Evolutionary conservation across 2,888 invertebrate species (phyloP).

Genomic region (Autographa pulchrina): DNA sequence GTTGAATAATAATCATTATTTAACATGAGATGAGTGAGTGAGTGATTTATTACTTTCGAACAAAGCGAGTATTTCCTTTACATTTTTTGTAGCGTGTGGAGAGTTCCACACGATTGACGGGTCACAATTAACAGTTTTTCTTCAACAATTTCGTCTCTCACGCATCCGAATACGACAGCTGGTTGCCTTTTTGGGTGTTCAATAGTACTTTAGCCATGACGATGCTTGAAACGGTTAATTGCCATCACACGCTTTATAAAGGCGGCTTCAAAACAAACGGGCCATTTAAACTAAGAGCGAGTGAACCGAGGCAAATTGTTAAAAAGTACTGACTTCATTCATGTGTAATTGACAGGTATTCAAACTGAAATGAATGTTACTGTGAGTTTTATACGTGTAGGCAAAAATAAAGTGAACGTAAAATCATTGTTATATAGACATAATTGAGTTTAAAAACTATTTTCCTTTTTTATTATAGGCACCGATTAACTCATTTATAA

Average conservation of each 20-base stretch:
- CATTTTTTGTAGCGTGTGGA: not conserved
- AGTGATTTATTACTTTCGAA: not conserved
- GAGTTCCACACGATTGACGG: conserved; percentile 3
- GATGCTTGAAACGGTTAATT: conserved; percentile 48
- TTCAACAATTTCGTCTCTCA: conserved; percentile 30
- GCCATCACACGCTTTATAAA: conserved; percentile 50
- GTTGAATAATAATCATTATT: too few relatives aligned
- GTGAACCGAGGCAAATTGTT: conserved; percentile 29
- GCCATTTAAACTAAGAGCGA: conserved; percentile 42
- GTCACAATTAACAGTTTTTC: conserved; percentile 23
- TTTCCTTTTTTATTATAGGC: too few relatives aligned
- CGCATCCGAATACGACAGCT: conserved; percentile 20
- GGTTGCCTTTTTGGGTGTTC: conserved; percentile 35
- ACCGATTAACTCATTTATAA: too few relatives aligned
- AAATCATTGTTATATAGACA: not conserved
- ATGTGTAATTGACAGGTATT: conserved; percentile 46
- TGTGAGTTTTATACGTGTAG: not conserved
- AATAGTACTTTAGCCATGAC: conserved; percentile 41
- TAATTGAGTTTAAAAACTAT: not conserved
- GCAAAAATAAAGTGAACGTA: not conserved
- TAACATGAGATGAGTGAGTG: not conserved
- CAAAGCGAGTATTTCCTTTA: not conserved
- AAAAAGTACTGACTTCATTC: conserved; percentile 37
- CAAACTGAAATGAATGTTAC: conserved; percentile 14
- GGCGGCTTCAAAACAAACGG: conserved; percentile 53